Conservation (phyloP, 2,888 invertebrate species). For the Balanococcus diminutus region DNA sequence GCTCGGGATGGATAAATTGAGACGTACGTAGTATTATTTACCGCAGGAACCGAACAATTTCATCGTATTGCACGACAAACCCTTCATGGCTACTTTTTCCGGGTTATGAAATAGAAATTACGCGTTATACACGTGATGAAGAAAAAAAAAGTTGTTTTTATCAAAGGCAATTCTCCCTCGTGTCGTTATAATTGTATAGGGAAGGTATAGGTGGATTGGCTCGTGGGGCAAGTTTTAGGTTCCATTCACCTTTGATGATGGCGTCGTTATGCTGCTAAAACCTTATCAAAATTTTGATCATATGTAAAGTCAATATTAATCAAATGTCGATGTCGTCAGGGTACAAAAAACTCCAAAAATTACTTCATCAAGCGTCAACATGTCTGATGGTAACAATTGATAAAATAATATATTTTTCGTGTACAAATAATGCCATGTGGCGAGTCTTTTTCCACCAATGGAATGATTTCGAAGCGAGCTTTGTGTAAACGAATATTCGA, state of each 20-base stretch:
- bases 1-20: background rate
- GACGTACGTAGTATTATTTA: background rate
- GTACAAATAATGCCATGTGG: background rate
- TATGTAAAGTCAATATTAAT: constrained; percentile 24
- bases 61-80: background rate
- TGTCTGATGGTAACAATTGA: constrained; percentile 17
- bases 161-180: background rate
- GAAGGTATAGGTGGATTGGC: background rate
- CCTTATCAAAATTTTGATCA: constrained; percentile 22
- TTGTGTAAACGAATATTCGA: background rate
- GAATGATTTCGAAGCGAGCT: background rate
- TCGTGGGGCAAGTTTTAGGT: background rate
- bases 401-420: constrained; percentile 22
- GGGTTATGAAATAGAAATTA: background rate
- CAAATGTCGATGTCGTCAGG: background rate
- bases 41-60: background rate
- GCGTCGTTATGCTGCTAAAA: background rate
- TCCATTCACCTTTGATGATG: constrained; percentile 34
- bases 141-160: background rate
- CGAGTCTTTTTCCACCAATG: too few relatives aligned
- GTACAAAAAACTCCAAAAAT: constrained; percentile 10
- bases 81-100: background rate
- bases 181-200: background rate
- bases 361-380: constrained; percentile 5
- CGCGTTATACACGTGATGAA: background rate